phyloP scores from a whole-genome alignment of 1,140 invertebrate genomes.

The Acyrthosiphon pisum region DNA sequence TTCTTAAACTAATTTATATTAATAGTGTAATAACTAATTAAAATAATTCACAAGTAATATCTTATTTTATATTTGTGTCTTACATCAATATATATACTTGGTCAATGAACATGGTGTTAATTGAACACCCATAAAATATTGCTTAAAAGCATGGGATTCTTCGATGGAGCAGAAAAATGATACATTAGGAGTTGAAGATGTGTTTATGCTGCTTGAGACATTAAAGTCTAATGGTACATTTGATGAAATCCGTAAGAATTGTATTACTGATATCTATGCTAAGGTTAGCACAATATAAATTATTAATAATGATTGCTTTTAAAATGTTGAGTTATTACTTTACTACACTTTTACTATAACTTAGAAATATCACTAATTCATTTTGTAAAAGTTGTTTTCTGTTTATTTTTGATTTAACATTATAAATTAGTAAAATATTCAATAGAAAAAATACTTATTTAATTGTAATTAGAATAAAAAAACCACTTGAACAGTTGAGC shows the following conservation, averaged over 20 bases:
- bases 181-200: not conserved
- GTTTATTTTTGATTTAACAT: not conserved
- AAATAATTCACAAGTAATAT: not conserved
- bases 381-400: not conserved
- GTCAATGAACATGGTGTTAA: not conserved
- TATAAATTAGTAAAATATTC: not conserved
- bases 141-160: not conserved
- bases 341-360: not conserved
- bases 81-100: not conserved
- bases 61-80: not conserved
- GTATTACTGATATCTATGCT: constrained; percentile 41
- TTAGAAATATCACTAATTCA: not conserved
- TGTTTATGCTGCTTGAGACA: not conserved
- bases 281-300: not conserved
- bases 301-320: not conserved
- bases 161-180: not conserved
- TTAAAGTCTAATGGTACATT: constrained; percentile 50
- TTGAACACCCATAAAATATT: not conserved
- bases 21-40: not conserved
- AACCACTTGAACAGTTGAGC: not conserved
- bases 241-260: constrained; percentile 42
- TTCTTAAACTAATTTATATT: not conserved
- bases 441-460: not conserved
- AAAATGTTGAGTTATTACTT: not conserved
- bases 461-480: not conserved